A percentile compares a stretch with the other conserved stretches of the same genome.
Conservation (phyloP, 2,797 vertebrate species). For the Bradypodion pumilum region DNA sequence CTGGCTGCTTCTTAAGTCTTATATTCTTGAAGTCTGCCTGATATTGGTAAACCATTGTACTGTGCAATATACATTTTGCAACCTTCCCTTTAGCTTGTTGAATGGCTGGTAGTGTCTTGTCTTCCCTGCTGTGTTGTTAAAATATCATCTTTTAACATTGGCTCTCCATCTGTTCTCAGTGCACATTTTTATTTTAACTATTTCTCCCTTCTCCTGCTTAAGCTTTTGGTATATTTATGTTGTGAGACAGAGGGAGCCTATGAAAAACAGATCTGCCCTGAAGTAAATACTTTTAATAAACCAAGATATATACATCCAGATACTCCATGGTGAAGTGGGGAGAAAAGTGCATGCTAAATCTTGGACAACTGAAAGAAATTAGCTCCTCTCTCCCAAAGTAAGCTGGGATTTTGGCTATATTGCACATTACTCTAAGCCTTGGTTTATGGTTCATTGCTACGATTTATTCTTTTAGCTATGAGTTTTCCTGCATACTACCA, state of each 20-base stretch:
- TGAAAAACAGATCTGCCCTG: conserved; percentile 26
- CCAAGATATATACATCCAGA: conserved; percentile 34
- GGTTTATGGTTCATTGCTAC: not conserved
- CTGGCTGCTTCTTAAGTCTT: not conserved
- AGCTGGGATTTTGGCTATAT: not conserved
- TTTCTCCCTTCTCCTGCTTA: not conserved
- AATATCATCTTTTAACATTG: conserved; percentile 7
- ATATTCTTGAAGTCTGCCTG: not conserved
- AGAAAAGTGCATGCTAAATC: not conserved
- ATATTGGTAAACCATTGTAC: not conserved
- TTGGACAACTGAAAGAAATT: not conserved
- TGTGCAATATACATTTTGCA: not conserved
- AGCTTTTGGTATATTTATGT: conserved; percentile 38
- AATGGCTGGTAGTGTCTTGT: not conserved
- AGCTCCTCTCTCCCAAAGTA: conserved; percentile 5
- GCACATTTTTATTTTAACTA: not conserved
- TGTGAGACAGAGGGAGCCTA: conserved; percentile 25
- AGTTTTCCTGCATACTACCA: not conserved
- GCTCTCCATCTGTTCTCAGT: not conserved
- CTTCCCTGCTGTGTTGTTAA: conserved; percentile 1
- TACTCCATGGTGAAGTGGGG: not conserved
- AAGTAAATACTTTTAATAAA: conserved; percentile 47
- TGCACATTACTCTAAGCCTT: not conserved
- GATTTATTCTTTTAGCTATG: not conserved
- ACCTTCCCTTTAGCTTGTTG: not conserved